Evolutionary conservation across 2,888 invertebrate genomes (phyloP).

Genomic region (Bhutanitis thaidina): DNA sequence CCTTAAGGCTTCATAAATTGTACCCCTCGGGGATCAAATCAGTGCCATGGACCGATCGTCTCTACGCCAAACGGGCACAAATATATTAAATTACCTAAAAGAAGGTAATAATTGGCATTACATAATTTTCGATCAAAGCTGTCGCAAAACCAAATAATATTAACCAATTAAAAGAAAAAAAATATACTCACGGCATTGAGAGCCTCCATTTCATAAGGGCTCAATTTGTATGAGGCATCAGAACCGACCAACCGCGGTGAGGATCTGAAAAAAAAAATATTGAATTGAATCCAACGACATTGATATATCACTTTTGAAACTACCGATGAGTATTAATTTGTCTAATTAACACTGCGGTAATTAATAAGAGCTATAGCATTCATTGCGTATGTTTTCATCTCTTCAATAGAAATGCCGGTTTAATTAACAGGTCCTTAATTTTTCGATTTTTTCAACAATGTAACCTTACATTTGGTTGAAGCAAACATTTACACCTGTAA

Average conservation of each 20-base stretch:
- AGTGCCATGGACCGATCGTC: no score
- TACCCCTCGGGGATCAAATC: no score
- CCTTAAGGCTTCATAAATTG: no score
- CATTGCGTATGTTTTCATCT: neutral
- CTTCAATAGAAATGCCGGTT: neutral
- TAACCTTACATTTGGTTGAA: no score
- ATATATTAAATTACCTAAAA: no score
- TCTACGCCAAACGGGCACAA: no score
- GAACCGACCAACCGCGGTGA: slow-evolving; percentile 60
- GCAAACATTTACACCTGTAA: no score
- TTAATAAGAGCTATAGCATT: neutral
- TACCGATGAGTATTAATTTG: neutral
- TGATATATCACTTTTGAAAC: neutral
- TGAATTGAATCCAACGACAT: neutral
- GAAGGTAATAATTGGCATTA: no score
- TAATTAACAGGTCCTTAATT: neutral
- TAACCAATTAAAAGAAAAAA: no score
- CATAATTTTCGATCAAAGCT: no score
- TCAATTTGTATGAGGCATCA: slow-evolving; percentile 66
- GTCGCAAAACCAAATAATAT: no score
- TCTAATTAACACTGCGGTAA: neutral
- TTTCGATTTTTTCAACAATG: neutral
- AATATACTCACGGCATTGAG: slow-evolving; percentile 58
- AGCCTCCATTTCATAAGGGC: slow-evolving; percentile 60
- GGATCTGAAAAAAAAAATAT: slow-evolving; percentile 45